Conservation (phyloP, 35 echinoderm and acorn worm genomes). For the Lytechinus pictus region DNA sequence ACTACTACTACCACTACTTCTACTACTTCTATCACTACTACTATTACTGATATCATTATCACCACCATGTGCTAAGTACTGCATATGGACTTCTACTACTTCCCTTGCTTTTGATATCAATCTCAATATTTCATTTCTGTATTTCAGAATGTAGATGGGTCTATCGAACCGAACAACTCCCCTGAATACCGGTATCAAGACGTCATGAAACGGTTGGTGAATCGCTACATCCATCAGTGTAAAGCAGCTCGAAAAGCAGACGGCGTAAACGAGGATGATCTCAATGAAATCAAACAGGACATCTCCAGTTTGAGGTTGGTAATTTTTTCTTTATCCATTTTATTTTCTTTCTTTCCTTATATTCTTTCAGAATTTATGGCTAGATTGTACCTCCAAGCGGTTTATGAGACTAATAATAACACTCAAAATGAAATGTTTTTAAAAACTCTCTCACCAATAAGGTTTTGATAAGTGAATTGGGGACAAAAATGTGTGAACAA, state of each 20-base stretch:
- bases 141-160: conserved; percentile 48
- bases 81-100: no score
- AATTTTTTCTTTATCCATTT: neutral
- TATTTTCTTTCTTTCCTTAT: neutral
- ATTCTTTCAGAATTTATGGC: no score
- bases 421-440: no score
- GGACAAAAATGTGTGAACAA: no score
- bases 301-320: conserved; percentile 94
- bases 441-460: no score
- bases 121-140: neutral
- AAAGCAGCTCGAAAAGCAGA: conserved; percentile 94
- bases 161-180: conserved; percentile 54
- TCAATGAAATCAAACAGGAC: conserved; percentile 99
- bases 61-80: no score
- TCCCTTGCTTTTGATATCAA: no score
- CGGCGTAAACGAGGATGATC: conserved; percentile 96
- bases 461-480: neutral
- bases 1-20: no score
- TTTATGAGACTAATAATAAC: no score
- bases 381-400: no score
- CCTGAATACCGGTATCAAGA: conserved; percentile 90
- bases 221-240: conserved; percentile 89
- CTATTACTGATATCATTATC: no score
- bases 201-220: conserved; percentile 95
- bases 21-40: no score